phyloP scores from a whole-genome alignment of 2,797 vertebrate genomes.

The Aratinga solstitialis region DNA sequence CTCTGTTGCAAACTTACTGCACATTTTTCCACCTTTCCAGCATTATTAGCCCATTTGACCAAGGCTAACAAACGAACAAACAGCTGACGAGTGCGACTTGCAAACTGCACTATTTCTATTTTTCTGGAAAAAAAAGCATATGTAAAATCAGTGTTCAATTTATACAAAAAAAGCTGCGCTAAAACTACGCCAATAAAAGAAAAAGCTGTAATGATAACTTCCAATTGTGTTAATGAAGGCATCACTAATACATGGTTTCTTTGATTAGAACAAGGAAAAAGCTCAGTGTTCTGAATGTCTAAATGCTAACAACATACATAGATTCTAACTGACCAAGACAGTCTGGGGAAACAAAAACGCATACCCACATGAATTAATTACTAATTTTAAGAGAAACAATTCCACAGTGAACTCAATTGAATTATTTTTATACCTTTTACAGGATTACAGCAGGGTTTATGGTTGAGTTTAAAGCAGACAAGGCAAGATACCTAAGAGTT shows the following conservation, averaged over 20 bases:
- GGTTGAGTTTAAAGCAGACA: not conserved
- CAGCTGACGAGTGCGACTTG: conserved; percentile 95
- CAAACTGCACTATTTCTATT: conserved; percentile 99
- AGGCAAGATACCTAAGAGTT: not conserved
- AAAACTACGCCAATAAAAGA: not conserved
- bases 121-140: conserved; percentile 80
- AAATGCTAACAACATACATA: not conserved
- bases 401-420: not conserved
- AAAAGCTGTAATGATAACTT: not conserved
- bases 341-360: not conserved
- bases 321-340: not conserved
- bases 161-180: not conserved
- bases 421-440: not conserved
- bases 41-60: conserved; percentile 99
- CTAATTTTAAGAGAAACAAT: not conserved
- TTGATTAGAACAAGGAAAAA: not conserved
- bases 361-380: not conserved
- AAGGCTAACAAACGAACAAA: conserved; percentile 94
- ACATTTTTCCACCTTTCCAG: conserved; percentile 98
- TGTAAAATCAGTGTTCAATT: not conserved
- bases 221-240: not conserved
- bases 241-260: not conserved
- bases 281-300: not conserved
- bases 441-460: not conserved
- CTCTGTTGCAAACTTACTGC: conserved; percentile 84